A percentile compares a stretch with the other conserved stretches of the same genome.
Conservation (phyloP, 2,888 invertebrate species). For the Ferrisia virgata region DNA sequence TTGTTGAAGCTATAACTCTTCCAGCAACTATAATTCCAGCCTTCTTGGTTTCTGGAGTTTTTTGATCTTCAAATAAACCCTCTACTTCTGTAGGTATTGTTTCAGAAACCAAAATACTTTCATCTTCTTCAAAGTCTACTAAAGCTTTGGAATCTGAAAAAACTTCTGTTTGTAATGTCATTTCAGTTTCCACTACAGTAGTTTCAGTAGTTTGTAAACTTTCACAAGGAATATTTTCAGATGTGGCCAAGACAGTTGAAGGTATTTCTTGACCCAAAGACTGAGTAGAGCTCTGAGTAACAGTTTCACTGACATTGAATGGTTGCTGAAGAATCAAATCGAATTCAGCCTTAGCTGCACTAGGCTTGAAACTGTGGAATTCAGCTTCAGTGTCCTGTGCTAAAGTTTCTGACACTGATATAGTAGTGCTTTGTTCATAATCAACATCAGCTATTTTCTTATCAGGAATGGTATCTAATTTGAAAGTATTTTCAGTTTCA, state of each 20-base stretch:
- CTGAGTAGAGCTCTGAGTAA: slow-evolving; percentile 52
- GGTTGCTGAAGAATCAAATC: slow-evolving; percentile 53
- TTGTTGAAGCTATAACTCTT: slow-evolving; percentile 54
- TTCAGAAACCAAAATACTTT: slow-evolving; percentile 51
- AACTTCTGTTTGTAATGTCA: slow-evolving; percentile 52
- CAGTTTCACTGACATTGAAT: slow-evolving; percentile 56
- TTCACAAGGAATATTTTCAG: slow-evolving; percentile 25
- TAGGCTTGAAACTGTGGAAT: not conserved
- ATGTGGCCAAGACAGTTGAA: slow-evolving; percentile 52
- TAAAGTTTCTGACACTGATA: slow-evolving; percentile 51
- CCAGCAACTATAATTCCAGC: slow-evolving; percentile 51
- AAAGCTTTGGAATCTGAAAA: slow-evolving; percentile 52
- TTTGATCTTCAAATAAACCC: slow-evolving; percentile 51
- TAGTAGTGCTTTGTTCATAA: slow-evolving; percentile 51
- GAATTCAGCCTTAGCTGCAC: slow-evolving; percentile 49
- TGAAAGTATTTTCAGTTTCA: slow-evolving; percentile 59
- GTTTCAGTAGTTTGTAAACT: slow-evolving; percentile 59
- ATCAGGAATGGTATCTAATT: slow-evolving; percentile 46
- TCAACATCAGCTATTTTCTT: slow-evolving; percentile 50
- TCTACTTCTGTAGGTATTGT: slow-evolving; percentile 53
- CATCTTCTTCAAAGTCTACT: slow-evolving; percentile 52
- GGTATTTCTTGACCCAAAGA: slow-evolving; percentile 50
- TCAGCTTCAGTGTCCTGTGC: slow-evolving; percentile 52
- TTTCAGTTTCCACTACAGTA: slow-evolving; percentile 54
- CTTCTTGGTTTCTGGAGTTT: slow-evolving; percentile 52